phyloP scores from a whole-genome alignment of 2,113 vertebrate species.

The Cynopterus brachyotis region DNA sequence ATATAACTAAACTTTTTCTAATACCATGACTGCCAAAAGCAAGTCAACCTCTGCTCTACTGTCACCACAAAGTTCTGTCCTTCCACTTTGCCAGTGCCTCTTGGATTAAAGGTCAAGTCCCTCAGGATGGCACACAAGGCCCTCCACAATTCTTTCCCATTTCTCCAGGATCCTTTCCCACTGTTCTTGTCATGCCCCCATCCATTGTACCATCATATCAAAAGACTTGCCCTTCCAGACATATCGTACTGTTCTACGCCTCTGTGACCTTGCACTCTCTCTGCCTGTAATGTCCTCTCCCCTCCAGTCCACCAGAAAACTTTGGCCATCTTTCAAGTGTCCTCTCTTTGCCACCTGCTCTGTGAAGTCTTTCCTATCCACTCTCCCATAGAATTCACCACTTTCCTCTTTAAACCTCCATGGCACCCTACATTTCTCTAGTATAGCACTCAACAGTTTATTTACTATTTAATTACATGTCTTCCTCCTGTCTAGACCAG shows the following conservation, averaged over 20 bases:
- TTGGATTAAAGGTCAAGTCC: background rate
- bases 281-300: background rate
- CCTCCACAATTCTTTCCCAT: background rate
- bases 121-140: background rate
- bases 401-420: background rate
- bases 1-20: background rate
- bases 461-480: background rate
- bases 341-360: background rate
- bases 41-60: background rate
- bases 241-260: accelerated
- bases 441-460: background rate
- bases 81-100: background rate
- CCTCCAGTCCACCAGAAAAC: background rate
- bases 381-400: background rate
- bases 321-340: background rate
- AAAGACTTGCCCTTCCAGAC: background rate
- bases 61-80: background rate
- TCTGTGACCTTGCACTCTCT: background rate
- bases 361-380: background rate
- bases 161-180: background rate
- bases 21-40: background rate
- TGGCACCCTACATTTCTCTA: background rate
- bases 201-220: background rate
- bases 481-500: background rate
- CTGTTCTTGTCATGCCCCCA: background rate